Evolutionary conservation across 2,888 invertebrate genomes (phyloP).

Genomic region (Erebia palarica): DNA sequence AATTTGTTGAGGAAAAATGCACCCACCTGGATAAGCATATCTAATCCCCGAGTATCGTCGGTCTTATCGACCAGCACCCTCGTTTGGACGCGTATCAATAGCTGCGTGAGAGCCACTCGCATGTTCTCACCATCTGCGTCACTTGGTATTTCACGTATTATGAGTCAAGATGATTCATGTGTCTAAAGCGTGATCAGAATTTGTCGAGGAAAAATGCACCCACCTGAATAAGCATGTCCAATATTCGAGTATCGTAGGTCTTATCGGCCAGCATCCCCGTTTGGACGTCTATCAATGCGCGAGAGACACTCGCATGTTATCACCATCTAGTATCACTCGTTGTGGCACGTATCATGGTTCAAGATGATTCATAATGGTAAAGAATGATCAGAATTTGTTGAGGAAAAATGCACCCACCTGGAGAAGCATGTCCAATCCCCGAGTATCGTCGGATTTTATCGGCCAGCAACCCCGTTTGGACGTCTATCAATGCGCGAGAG

Average conservation of each 20-base stretch:
- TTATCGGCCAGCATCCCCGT: constrained; percentile 84
- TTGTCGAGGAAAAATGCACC: background rate
- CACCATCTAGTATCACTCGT: constrained; percentile 83
- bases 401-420: constrained; percentile 55
- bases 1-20: background rate
- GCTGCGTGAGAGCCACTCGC: constrained; percentile 82
- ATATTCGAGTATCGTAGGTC: constrained; percentile 83
- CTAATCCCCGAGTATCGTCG: constrained; percentile 91
- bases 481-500: constrained; percentile 82
- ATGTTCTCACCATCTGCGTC: constrained; percentile 86
- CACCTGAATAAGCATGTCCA: background rate
- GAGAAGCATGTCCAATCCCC: constrained; percentile 84
- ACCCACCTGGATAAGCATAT: constrained; percentile 75
- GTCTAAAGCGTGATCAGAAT: too few species aligned
- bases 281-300: constrained; percentile 84
- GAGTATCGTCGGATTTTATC: constrained; percentile 90
- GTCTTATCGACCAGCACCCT: constrained; percentile 85
- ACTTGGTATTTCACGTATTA: constrained; percentile 45
- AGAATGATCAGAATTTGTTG: too few species aligned
- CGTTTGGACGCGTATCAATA: constrained; percentile 84
- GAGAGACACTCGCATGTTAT: constrained; percentile 86
- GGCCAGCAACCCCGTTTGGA: constrained; percentile 85
- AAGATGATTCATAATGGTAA: too few species aligned
- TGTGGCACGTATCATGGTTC: too few species aligned
- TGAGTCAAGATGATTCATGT: too few species aligned